These are phyloP conservation scores for Alcedo quadribrachys DNA, from an alignment of 2,797 vertebrate genomes.

Conservation along the genomic window DNA sequence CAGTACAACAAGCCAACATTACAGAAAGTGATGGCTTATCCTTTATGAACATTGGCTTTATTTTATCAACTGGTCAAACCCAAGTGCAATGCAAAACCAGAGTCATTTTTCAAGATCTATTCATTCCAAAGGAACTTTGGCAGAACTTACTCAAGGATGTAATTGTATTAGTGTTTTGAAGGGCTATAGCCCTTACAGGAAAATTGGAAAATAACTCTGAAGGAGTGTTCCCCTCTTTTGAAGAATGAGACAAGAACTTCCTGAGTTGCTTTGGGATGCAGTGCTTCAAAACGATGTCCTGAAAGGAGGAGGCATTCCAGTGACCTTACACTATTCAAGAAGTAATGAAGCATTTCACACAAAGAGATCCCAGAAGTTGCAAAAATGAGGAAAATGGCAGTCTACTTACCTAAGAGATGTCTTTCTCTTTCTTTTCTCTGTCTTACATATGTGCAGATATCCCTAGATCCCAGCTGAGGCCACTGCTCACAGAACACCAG, in stretches of 20 bases:
- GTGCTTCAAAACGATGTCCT: background rate
- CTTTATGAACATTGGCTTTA: background rate
- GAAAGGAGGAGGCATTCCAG: background rate
- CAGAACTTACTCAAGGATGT: background rate
- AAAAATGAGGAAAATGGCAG: background rate
- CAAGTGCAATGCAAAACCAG: background rate
- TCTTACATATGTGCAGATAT: background rate
- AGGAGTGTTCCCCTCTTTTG: background rate
- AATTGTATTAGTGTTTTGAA: background rate
- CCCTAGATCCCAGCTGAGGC: background rate
- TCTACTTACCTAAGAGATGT: background rate
- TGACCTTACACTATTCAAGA: background rate
- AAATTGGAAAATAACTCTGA: background rate
- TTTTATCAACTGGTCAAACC: background rate
- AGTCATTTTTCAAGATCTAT: background rate
- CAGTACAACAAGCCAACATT: background rate
- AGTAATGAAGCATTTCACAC: background rate
- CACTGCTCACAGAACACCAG: background rate
- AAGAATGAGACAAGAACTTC: background rate
- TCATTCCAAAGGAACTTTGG: background rate
- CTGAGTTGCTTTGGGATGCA: background rate
- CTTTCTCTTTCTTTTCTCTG: background rate
- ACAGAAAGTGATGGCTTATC: background rate
- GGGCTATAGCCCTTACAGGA: background rate
- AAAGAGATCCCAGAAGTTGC: background rate